Evolutionary conservation across 2,797 vertebrate species (phyloP).

Genomic region (Lateolabrax maculatus): DNA sequence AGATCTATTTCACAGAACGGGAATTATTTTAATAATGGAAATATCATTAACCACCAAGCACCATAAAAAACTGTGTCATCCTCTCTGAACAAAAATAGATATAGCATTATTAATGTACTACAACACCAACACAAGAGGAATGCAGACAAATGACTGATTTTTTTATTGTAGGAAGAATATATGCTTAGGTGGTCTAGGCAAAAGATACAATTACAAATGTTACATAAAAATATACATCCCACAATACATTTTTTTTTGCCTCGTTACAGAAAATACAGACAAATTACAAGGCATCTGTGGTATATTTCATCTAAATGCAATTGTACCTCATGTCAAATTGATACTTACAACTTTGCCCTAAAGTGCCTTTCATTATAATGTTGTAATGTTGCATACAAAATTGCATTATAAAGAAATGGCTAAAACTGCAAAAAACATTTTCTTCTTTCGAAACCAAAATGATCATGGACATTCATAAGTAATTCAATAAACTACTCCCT

Average conservation of each 20-base stretch:
- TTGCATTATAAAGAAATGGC: conserved; percentile 28
- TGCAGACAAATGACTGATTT: not conserved
- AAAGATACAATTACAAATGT: conserved; percentile 11
- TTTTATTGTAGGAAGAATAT: not conserved
- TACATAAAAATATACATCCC: conserved; percentile 22
- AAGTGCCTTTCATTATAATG: conserved; percentile 26
- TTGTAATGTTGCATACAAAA: conserved; percentile 42
- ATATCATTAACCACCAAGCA: not conserved
- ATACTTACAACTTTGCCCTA: conserved; percentile 8
- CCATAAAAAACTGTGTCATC: not conserved
- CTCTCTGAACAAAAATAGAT: not conserved
- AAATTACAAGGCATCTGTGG: conserved; percentile 40
- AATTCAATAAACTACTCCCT: conserved; percentile 36
- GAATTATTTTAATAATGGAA: conserved; percentile 2
- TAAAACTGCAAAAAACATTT: conserved; percentile 37
- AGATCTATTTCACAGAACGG: not conserved
- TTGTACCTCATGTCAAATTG: conserved; percentile 34
- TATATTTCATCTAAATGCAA: conserved; percentile 29
- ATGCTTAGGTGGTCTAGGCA: not conserved
- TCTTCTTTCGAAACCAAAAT: conserved; percentile 46
- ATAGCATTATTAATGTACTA: not conserved
- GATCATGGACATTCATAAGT: conserved; percentile 34
- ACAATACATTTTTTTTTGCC: conserved; percentile 20
- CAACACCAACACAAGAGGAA: not conserved
- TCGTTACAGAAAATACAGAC: conserved; percentile 32